phyloP scores from a whole-genome alignment of 1,140 invertebrate genomes.

The Ceratina australensis region DNA sequence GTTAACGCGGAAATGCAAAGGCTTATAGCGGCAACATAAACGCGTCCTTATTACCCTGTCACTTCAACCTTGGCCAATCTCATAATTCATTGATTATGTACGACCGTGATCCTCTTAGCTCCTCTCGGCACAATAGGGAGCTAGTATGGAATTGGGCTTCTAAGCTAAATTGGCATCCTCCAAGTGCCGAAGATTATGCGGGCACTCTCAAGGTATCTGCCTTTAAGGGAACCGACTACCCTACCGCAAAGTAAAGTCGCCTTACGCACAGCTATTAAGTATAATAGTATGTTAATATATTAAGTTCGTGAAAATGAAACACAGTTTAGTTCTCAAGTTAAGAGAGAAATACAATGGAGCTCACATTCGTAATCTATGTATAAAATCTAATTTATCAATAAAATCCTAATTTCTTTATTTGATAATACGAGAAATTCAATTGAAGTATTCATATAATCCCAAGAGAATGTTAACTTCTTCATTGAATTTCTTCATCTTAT shows the following conservation, averaged over 20 bases:
- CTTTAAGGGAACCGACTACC: conserved; percentile 4
- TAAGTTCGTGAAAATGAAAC: no score
- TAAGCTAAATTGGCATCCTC: conserved; percentile 32
- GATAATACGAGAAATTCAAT: no score
- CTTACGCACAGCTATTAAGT: neutral
- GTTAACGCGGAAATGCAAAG: neutral
- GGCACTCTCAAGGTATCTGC: neutral
- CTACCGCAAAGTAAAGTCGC: neutral
- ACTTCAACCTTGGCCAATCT: conserved; percentile 36
- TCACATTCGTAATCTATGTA: no score
- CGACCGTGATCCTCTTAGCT: conserved; percentile 54
- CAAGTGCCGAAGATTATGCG: conserved; percentile 46
- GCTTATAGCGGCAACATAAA: neutral
- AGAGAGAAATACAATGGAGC: no score
- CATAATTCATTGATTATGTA: conserved; percentile 47
- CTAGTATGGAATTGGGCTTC: conserved; percentile 14
- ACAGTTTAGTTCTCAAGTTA: no score
- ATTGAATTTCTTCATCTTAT: no score
- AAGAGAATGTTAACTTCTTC: no score
- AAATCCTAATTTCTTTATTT: no score
- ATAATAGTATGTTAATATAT: no score
- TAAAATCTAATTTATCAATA: no score
- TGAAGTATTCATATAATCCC: no score
- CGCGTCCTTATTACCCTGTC: neutral
- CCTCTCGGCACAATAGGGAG: conserved; percentile 32